These are phyloP conservation scores for Lamellibrachia columna DNA, from an alignment of 2,888 invertebrate species.

Conservation along the genomic window DNA sequence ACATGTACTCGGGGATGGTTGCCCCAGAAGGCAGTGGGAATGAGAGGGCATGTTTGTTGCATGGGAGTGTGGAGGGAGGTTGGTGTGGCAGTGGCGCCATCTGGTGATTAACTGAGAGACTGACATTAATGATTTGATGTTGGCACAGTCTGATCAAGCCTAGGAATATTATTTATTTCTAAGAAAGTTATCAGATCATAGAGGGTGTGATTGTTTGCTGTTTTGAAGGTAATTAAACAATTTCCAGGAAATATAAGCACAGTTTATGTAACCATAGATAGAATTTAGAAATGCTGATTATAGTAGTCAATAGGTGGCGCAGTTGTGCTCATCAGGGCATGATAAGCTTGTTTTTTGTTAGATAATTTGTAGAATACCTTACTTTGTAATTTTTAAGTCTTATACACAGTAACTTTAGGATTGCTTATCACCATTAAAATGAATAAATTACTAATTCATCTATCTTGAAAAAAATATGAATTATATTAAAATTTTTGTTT, in stretches of 20 bases:
- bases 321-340: not conserved
- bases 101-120: not conserved
- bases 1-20: not conserved
- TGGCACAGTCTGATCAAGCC: not conserved
- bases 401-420: no score
- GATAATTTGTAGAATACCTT: not conserved
- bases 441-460: no score
- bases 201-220: not conserved
- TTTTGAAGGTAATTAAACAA: not conserved
- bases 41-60: not conserved
- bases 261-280: not conserved
- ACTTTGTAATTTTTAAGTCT: not conserved
- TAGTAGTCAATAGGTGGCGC: not conserved
- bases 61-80: not conserved
- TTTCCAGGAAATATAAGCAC: not conserved
- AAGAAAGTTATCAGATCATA: not conserved
- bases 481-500: not conserved
- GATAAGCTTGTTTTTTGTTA: not conserved
- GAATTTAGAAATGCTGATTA: not conserved
- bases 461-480: no score
- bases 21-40: not conserved
- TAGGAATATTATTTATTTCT: not conserved
- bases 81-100: not conserved
- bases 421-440: no score
- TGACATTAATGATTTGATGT: not conserved